Evolutionary conservation across 1,140 invertebrate genomes (phyloP), one percentile per base, ranked within the genome.

Genomic region (Calliphora vicina): DNA sequence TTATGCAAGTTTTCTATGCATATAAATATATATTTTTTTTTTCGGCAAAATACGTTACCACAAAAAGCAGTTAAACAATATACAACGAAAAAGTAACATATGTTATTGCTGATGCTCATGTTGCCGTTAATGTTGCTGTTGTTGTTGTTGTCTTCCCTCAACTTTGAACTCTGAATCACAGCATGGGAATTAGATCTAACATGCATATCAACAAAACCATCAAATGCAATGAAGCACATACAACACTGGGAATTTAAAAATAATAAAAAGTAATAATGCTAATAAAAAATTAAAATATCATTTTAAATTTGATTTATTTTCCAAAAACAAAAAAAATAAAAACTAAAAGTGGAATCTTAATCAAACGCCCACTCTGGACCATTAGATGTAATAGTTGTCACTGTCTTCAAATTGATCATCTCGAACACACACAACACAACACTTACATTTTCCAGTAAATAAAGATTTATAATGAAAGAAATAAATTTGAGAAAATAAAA

Each of bases 131-230:
- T 67, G 57, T 4, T 67, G 57, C 12, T 23, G 20, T 67, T 67
- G 20, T 67, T 67, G n/a, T 23, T 67, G n/a, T 23, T 20, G 20
- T 67, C n/a, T 67, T 67, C 20, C n/a, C n/a, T 67, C n/a, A 67
- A 67, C 61, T 67, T 67, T 67, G 61, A 67, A 67, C 61, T 67
- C 61, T 67, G 61, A 67, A 23, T 67, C 20, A 67, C 61, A 67
- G 61, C 61, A 67, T 67, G 61, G 61, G 20, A 67, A 67, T 67
- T 67, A 23, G 61, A 67, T 67, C 61, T 67, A 23, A 23, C 61
- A 67, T 67, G 61, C 61, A 67, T 67, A 67, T 67, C n/a, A 67
- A 67, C 23, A 25, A 67, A 20, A 9, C n/a, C n/a, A 67, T 23
- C 61, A 67, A 67, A 67, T n/a, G n/a, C n/a, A 67, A 67, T 8